phyloP scores from a whole-genome alignment of 2,888 invertebrate genomes.

The Onthophagus sagittarius region DNA sequence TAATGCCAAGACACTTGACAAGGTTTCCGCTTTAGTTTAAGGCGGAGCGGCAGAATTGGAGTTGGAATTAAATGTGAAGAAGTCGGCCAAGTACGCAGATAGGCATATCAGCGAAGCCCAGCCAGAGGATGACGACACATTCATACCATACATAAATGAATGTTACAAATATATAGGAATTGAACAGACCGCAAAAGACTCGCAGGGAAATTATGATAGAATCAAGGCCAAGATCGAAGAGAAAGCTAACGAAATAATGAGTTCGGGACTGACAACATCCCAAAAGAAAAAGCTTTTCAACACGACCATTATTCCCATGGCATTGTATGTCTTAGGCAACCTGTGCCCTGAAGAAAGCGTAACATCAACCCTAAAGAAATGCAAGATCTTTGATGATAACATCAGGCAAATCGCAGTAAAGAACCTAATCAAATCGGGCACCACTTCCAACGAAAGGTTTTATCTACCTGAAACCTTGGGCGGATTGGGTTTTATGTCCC shows the following conservation, averaged over 20 bases:
- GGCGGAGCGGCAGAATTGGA: neutral
- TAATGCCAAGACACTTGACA: neutral
- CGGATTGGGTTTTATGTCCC: slow-evolving; percentile 4
- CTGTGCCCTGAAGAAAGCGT: neutral
- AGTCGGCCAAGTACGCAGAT: neutral
- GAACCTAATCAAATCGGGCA: neutral
- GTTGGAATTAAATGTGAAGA: neutral
- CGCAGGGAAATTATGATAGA: neutral
- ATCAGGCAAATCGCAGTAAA: neutral
- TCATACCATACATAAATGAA: neutral
- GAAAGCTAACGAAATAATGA: neutral
- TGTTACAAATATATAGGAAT: slow-evolving; percentile 1
- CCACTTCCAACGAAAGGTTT: slow-evolving; percentile 11
- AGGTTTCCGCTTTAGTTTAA: slow-evolving; percentile 1
- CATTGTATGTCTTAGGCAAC: neutral
- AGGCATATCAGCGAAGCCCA: neutral
- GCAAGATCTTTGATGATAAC: neutral
- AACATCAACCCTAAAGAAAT: neutral
- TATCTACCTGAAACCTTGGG: slow-evolving; percentile 12
- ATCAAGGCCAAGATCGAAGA: neutral
- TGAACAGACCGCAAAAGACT: neutral
- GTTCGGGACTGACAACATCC: neutral
- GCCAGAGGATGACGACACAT: neutral
- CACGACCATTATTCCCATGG: neutral
- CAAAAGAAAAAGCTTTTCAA: neutral